Evolutionary conservation across 1,140 invertebrate genomes (phyloP), one percentile per base, ranked within the genome.

Genomic region (Dermatophagoides farinae): DNA sequence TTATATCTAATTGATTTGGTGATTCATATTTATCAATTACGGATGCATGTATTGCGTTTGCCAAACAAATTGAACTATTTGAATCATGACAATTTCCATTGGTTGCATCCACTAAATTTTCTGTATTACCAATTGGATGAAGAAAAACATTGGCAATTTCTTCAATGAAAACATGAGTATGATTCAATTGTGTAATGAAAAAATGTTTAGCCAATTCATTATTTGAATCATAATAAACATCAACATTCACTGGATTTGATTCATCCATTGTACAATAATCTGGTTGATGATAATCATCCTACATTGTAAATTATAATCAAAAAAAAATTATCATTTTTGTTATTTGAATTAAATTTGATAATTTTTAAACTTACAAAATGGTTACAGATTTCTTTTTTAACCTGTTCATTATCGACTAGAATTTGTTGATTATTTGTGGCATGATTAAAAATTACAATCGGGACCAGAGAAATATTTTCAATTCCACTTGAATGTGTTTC

Each of bases 81-180:
- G 63, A 22, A 38, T 23, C 60, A 8, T 41, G 61, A 61, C 60
- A 61, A 12, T 18, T 40, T 12, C 60, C 60, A 60, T 50, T 37
- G 2, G 16, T 40, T 2, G 8, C 5, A 50, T 50, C 22, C 1
- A 60, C 25, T 14, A 14, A 18, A 11, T 61, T 59, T 11, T 37
- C 18, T 12, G 44, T 37, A 61, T 61, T 61, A 11, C 60, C 60
- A 46, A n/a, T 37, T 12, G 60, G 60, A 23, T 40, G n/a, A 12
- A 61, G 57, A 63, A 41, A 10, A 25, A 61, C 44, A 10, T 61
- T 16, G 23, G 40, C 60, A 61, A 61, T 61, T 40, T 61, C 60
- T 38, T 61, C 60, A 44, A 61, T 61, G 25, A 40, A 25, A 11
- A 40, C 41, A 40, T 61, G 62, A 2, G 20, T 39, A 6, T 61